Percentiles rank a stretch among this genome's conserved stretches.
Conservation (phyloP, 2,113 vertebrate genomes). For the Amphilophus citrinellus region DNA sequence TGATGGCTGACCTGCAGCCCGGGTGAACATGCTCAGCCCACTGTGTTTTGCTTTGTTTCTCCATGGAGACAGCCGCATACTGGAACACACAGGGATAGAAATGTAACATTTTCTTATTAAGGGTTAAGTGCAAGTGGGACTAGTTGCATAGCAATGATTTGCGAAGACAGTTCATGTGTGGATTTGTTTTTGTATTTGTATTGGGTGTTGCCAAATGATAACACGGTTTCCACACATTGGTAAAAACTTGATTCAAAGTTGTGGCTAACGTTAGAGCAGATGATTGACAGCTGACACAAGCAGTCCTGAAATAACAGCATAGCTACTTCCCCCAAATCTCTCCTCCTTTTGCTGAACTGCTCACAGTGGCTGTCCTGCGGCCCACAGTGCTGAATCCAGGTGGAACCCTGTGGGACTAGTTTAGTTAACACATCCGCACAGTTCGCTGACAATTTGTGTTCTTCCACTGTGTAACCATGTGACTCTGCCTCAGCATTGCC, state of each 20-base stretch:
- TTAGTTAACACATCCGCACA: constrained; percentile 34
- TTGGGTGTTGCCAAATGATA: background rate
- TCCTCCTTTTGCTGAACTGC: constrained; percentile 28
- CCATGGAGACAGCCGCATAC: background rate
- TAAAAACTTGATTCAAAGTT: background rate
- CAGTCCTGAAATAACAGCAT: constrained; percentile 22
- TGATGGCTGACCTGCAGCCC: background rate
- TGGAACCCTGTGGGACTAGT: constrained; percentile 21
- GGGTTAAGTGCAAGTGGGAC: background rate
- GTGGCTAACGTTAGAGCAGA: background rate
- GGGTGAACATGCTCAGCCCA: background rate
- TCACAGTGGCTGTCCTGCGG: no score
- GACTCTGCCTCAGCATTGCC: background rate
- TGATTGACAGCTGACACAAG: constrained; percentile 17
- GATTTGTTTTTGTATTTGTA: no score
- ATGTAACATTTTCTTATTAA: background rate
- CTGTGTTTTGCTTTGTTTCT: background rate
- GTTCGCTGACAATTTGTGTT: background rate
- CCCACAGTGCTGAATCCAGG: background rate
- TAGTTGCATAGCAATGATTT: rapidly evolving
- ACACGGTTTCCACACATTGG: background rate
- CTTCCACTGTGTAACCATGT: background rate
- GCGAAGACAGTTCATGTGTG: rapidly evolving
- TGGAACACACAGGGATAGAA: background rate
- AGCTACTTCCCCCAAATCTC: no score